A percentile compares a stretch with the other conserved stretches of the same genome.
Evolutionary conservation across 2,113 vertebrate genomes (phyloP).

Genomic region (Bos javanicus): DNA sequence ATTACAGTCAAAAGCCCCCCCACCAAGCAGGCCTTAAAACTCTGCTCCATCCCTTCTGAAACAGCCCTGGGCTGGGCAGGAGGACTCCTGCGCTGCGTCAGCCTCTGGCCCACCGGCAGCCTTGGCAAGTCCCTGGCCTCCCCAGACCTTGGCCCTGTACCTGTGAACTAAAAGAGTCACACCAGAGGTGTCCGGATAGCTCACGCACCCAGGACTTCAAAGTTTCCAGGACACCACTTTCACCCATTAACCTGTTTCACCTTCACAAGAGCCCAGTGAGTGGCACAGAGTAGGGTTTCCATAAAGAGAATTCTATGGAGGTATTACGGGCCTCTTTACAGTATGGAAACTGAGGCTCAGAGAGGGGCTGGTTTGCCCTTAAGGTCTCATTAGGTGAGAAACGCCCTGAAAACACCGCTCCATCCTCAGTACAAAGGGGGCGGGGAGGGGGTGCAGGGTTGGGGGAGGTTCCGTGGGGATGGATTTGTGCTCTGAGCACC

Average conservation of each 20-base stretch:
- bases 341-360: neutral
- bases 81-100: neutral
- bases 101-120: accelerated
- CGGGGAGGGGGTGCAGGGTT: too few species aligned
- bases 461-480: accelerated
- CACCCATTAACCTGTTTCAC: neutral
- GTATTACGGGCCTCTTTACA: neutral
- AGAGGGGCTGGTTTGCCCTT: neutral
- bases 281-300: neutral
- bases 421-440: neutral
- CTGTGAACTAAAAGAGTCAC: neutral
- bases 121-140: neutral
- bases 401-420: neutral
- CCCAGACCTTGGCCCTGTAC: neutral
- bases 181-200: accelerated
- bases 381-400: neutral
- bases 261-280: neutral
- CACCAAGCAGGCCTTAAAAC: neutral
- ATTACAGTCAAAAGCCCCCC: neutral
- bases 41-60: neutral
- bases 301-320: neutral
- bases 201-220: neutral
- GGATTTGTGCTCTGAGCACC: accelerated
- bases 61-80: neutral
- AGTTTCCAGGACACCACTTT: neutral